Conservation (phyloP, 64 coral and sea anemone species). For the Stichodactyla mertensii region DNA sequence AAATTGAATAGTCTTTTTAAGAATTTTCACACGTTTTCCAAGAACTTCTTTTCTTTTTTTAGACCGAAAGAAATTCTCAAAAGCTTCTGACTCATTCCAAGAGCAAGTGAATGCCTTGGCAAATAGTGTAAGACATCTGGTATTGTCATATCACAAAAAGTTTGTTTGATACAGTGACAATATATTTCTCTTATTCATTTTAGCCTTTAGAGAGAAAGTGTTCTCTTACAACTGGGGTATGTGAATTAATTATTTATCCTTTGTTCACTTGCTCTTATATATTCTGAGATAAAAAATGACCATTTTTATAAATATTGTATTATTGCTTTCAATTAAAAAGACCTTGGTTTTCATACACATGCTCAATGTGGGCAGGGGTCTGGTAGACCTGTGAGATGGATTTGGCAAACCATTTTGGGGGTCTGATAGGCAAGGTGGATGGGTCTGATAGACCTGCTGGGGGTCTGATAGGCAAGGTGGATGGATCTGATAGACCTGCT, state of each 20-base stretch:
- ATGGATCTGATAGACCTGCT: not conserved
- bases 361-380: too few relatives aligned
- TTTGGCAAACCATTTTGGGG: too few relatives aligned
- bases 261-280: too few relatives aligned
- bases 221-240: constrained; percentile 48
- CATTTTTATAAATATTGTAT: too few relatives aligned
- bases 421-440: not conserved
- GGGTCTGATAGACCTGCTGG: too few relatives aligned
- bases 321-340: too few relatives aligned
- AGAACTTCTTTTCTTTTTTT: not conserved
- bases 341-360: too few relatives aligned
- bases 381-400: too few relatives aligned
- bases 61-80: constrained; percentile 58
- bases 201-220: constrained; percentile 40
- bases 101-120: constrained; percentile 68
- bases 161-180: not conserved
- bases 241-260: not conserved
- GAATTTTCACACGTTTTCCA: not conserved
- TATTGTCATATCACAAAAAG: not conserved
- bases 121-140: constrained; percentile 57
- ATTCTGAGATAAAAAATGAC: too few relatives aligned
- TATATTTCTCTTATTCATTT: not conserved
- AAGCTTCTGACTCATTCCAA: constrained; percentile 32
- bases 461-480: not conserved
- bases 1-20: not conserved